Base-by-base conservation (phyloP, 1,140 invertebrate species). In the Gryllus bimaculatus region DNA sequence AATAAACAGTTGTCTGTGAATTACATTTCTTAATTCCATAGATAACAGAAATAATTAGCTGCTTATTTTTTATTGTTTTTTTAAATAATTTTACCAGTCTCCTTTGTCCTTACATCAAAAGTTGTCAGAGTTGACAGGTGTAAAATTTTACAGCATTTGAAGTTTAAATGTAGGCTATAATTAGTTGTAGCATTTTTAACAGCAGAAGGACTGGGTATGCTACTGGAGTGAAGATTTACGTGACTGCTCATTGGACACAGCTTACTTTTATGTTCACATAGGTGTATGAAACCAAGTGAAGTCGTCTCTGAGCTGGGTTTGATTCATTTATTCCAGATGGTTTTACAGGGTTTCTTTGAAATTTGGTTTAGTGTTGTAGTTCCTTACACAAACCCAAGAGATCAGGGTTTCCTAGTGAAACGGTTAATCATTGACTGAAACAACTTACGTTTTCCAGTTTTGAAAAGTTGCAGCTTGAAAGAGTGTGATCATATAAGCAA, bases 1-100 rank as follows among this genome's bases (percentile, higher is more conserved):
- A 90, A 90, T 90, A 90, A 90, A 90, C 89, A 90, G 89, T 90
- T 90, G 88, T 90, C 90, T 90, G 89, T 90, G 89, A 89, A 77
- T 77, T n/a, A 76, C n/a, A 66, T 66, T 66, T 66, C 54, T 66
- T 66, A 66, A 66, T 66, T 66, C 54, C 54, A 66, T 66, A 66
- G 54, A 66, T 66, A 66, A 66, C 54, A 66, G 26, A 39, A 66
- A 66, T 66, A 2, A 66, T 66, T 66, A 66, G 54, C 10, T 66
- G 54, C 54, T 66, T 66, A 66, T 66, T 39, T 39, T 39, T 39
- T 39, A 18, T 66, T 66, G 54, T 13, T 66, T 66, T 66, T 66
- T 66, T 39, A 39, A 39, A 39, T 39, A 66, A 66, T 13, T 66
- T 66, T 66, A 13, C 54, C 54, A 66, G 10, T 66, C 54, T 66